Evolutionary conservation across 2,797 vertebrate genomes (phyloP).

Genomic region (Lates japonicus): DNA sequence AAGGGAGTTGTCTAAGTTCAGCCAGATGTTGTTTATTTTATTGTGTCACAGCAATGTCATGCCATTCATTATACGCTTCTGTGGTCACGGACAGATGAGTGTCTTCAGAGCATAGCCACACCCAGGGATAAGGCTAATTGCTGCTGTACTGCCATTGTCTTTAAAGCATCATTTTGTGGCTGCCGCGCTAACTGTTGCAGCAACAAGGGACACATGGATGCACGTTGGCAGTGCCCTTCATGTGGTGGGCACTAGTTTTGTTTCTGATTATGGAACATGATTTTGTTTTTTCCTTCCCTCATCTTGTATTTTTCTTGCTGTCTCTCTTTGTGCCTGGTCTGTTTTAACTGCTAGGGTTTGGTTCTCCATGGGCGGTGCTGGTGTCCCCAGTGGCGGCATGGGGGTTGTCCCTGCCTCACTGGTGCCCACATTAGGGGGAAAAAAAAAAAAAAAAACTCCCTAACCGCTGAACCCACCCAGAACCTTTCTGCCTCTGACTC

Average conservation of each 20-base stretch:
- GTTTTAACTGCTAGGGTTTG: constrained; percentile 65
- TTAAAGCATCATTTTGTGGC: constrained; percentile 79
- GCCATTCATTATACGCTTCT: constrained; percentile 77
- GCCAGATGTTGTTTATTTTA: constrained; percentile 78
- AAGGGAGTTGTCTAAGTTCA: constrained; percentile 57
- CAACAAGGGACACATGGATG: constrained; percentile 76
- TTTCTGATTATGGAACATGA: constrained; percentile 82
- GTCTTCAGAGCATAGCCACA: constrained; percentile 67
- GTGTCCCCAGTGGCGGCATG: constrained; percentile 45
- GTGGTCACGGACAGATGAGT: constrained; percentile 67
- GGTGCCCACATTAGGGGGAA: constrained; percentile 62
- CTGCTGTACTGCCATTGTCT: constrained; percentile 77
- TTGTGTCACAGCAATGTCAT: constrained; percentile 69
- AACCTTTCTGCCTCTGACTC: constrained; percentile 51
- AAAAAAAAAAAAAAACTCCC: constrained; percentile 29
- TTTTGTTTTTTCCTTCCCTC: constrained; percentile 70
- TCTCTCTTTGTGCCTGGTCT: constrained; percentile 60
- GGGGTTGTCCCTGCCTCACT: constrained; percentile 62
- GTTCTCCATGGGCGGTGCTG: constrained; percentile 59
- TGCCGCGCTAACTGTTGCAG: constrained; percentile 70
- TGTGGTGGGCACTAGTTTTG: constrained; percentile 80
- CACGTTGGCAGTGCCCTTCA: constrained; percentile 70
- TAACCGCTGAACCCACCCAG: constrained; percentile 63
- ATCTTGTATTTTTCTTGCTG: constrained; percentile 61
- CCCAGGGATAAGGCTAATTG: constrained; percentile 79